These are phyloP conservation scores for Dendrocopos noguchii DNA, from an alignment of 2,113 vertebrate genomes.

Conservation along the genomic window DNA sequence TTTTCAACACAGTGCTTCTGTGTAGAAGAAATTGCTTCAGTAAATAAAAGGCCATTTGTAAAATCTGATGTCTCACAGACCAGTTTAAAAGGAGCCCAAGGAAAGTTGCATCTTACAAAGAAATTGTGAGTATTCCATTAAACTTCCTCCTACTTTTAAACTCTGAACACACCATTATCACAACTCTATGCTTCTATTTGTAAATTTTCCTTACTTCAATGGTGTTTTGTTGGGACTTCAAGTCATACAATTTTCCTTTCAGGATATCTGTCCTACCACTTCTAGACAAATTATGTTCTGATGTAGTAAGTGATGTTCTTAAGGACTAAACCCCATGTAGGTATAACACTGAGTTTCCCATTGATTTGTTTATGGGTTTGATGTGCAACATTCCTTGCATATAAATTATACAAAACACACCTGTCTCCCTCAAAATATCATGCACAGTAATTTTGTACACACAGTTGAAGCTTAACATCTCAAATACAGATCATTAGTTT, in stretches of 20 bases:
- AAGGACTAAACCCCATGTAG: background rate
- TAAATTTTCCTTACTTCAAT: background rate
- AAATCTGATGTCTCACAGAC: background rate
- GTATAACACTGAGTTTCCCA: background rate
- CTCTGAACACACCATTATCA: background rate
- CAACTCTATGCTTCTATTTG: background rate
- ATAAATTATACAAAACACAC: background rate
- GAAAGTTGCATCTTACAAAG: background rate
- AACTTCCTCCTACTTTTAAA: background rate
- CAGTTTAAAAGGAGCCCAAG: background rate
- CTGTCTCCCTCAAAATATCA: background rate
- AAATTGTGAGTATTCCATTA: background rate
- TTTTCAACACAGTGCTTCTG: background rate
- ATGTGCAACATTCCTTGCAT: background rate
- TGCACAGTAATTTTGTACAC: background rate
- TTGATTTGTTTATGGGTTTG: background rate
- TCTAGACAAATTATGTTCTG: background rate
- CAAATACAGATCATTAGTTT: background rate
- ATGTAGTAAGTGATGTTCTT: background rate
- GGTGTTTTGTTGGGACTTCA: rapidly evolving
- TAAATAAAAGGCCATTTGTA: background rate
- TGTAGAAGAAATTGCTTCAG: background rate
- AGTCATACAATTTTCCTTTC: background rate
- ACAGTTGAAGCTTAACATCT: background rate
- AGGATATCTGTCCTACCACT: background rate